Base-by-base conservation (phyloP, 2,113 vertebrate species). In the Meles meles region DNA sequence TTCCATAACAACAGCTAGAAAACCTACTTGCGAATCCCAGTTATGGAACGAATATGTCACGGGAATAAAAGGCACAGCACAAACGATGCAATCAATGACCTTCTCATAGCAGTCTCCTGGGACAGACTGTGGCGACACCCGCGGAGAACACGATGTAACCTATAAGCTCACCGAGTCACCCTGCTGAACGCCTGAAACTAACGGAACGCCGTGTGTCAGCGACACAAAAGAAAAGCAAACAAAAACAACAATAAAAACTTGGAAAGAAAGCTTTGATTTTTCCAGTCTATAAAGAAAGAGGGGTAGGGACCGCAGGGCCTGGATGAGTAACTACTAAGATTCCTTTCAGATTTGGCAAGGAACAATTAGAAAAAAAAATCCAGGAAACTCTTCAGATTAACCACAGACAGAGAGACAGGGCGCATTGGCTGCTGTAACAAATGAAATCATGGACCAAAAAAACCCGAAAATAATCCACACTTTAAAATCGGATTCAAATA, bases 401-500 rank as follows among this genome's bases (percentile, higher is more conserved):
- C 9, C 34, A 13, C 55, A 37, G 20, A 7, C 6, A 82, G 61
- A 52, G 37, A 37, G 20, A 8, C 6, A 81, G 39, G 44, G 37
- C 1, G 11, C 37, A 18, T 61, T 1, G 44, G 15, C 21, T 12
- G 20, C 49, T 61, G 6, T 21, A 49, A 23, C 0, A 79, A 80
- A 52, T 29, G 11, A 88, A 88, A 79, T 59, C 69, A 29, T 0
- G 1, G 71, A 52, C 80, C 17, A 67, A 80, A 20, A 20, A 69
- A 90, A 79, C 76, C 15, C 37, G 39, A 57, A 88, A 77, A 61
- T 44, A 82, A 84, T 34, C 55, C 69, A 69, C 42, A 65, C 52
- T 96, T 55, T 34, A 42, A 91, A 89, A 59, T 3, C 5, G 69
- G 63, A 96, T 57, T 97, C 42, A 67, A 92, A 88, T 29, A 88